Conservation (phyloP, 2,113 vertebrate species). For the Mungos mungo region DNA sequence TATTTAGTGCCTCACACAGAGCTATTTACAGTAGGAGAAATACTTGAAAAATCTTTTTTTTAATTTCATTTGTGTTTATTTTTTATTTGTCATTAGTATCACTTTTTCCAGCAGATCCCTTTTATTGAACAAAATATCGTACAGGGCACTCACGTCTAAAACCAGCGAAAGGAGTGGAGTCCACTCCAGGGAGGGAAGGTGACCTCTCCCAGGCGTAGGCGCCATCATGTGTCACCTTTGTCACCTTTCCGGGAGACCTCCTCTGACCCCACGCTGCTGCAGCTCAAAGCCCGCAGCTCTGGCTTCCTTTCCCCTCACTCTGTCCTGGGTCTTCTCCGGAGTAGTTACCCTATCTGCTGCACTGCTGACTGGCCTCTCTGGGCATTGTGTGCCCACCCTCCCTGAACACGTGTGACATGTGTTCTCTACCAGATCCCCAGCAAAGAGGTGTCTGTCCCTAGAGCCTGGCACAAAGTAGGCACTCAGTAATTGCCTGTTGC, state of each 20-base stretch:
- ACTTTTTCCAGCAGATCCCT: background rate
- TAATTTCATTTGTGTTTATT: background rate
- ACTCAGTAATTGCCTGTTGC: background rate
- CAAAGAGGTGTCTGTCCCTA: background rate
- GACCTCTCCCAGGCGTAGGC: background rate
- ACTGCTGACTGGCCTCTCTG: background rate
- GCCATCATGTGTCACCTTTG: background rate
- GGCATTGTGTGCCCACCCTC: background rate
- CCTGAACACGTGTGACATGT: background rate
- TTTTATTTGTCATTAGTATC: background rate
- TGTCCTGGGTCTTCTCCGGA: background rate
- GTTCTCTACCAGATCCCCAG: background rate
- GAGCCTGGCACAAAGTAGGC: background rate
- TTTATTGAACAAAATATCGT: background rate
- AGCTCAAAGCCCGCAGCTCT: background rate
- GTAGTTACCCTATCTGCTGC: background rate
- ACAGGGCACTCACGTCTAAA: background rate
- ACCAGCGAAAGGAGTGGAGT: background rate
- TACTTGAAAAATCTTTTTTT: background rate
- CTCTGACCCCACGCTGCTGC: background rate
- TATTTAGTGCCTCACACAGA: background rate
- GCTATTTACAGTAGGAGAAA: background rate
- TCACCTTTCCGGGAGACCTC: background rate
- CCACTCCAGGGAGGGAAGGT: background rate
- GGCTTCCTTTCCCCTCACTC: background rate